Percentiles rank a stretch among this genome's conserved stretches.
phyloP scores from a whole-genome alignment of 2,888 invertebrate genomes.

The Ormyrus rosae region DNA sequence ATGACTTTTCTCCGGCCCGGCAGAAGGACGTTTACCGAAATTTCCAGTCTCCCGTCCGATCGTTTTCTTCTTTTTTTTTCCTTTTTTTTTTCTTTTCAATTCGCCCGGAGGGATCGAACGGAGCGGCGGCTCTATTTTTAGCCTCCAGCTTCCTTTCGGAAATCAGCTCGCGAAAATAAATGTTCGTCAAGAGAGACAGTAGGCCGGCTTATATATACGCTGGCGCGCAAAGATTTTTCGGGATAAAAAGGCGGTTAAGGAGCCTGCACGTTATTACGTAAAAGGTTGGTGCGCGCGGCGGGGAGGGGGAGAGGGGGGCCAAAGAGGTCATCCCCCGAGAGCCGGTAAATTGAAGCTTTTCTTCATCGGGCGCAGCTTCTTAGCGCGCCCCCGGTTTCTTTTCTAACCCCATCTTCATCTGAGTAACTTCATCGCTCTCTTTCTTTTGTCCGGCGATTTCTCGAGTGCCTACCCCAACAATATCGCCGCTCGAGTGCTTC shows the following conservation, averaged over 20 bases:
- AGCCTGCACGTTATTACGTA: slow-evolving; percentile 48
- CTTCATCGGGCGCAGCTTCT: slow-evolving; percentile 20
- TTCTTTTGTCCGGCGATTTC: slow-evolving; percentile 64
- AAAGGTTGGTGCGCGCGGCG: slow-evolving; percentile 2
- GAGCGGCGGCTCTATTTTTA: too few species aligned
- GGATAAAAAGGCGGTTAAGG: slow-evolving; percentile 58
- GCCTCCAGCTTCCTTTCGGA: too few species aligned
- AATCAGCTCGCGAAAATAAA: slow-evolving; percentile 15
- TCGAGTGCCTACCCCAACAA: slow-evolving; percentile 69
- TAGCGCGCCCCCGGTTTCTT: slow-evolving; percentile 11
- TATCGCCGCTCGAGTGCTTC: slow-evolving; percentile 71
- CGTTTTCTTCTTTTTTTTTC: background rate
- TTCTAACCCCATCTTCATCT: slow-evolving; percentile 20
- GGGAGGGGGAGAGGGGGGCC: background rate
- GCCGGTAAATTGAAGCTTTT: slow-evolving; percentile 47
- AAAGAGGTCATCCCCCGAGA: slow-evolving; percentile 52
- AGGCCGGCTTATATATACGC: background rate
- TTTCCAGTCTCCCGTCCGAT: background rate
- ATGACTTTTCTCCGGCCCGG: slow-evolving; percentile 24
- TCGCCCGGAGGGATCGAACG: too few species aligned
- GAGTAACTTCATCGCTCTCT: slow-evolving; percentile 50
- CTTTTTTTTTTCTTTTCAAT: too few species aligned
- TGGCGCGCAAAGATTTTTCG: slow-evolving; percentile 38
- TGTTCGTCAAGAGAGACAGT: slow-evolving; percentile 29
- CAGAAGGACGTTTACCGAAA: slow-evolving; percentile 3